These are phyloP conservation scores for Sylvia atricapilla DNA, from an alignment of 2,113 vertebrate species.

Conservation along the genomic window DNA sequence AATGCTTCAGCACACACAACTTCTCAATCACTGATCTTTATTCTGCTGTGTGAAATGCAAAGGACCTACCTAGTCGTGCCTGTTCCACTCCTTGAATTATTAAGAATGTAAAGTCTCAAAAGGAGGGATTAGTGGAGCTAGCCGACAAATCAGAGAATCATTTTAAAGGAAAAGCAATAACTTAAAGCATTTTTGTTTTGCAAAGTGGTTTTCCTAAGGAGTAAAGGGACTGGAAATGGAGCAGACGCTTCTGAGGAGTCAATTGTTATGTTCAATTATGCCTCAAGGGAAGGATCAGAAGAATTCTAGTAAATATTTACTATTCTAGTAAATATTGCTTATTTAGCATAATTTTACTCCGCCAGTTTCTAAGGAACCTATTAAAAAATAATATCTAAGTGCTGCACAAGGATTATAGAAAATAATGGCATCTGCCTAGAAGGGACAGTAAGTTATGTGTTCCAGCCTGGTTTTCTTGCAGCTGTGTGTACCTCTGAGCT, in stretches of 20 bases:
- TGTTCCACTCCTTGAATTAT: neutral
- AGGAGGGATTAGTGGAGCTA: neutral
- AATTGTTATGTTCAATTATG: neutral
- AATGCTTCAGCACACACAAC: neutral
- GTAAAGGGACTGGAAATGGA: neutral
- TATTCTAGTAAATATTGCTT: slow-evolving; percentile 47
- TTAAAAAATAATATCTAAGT: slow-evolving; percentile 9
- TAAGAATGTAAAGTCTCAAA: neutral
- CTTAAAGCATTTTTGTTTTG: neutral
- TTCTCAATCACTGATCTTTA: neutral
- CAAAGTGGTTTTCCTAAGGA: neutral
- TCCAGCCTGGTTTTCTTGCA: neutral
- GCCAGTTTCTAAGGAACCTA: neutral
- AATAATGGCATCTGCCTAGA: neutral
- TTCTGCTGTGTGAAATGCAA: neutral
- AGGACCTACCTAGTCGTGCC: neutral
- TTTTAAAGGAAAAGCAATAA: neutral
- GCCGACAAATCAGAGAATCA: neutral
- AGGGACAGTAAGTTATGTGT: neutral
- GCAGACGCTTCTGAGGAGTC: neutral
- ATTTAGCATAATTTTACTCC: slow-evolving; percentile 28
- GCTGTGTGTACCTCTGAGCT: neutral
- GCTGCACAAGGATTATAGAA: neutral
- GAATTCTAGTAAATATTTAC: slow-evolving; percentile 48
- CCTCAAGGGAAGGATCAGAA: slow-evolving; percentile 27